phyloP scores from a whole-genome alignment of 92 coral and sea anemone genomes.

The Muricea muricata region DNA sequence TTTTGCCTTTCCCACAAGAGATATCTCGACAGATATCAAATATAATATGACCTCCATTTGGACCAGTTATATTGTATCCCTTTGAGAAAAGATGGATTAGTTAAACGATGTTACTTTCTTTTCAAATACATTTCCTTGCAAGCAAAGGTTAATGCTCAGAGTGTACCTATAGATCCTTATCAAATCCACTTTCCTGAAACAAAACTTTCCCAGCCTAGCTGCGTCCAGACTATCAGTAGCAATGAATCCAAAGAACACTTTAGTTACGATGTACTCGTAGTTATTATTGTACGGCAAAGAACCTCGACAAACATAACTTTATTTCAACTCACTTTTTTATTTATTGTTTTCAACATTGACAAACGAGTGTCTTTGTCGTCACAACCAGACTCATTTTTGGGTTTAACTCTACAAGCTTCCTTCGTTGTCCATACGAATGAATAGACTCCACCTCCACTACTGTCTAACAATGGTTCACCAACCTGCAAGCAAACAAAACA shows the following conservation, averaged over 20 bases:
- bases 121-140: too few species aligned
- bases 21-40: slow-evolving; percentile 24
- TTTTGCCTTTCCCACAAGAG: background rate
- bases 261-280: too few species aligned
- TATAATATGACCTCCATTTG: background rate
- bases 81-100: background rate
- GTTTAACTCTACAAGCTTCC: slow-evolving; percentile 77
- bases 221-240: too few species aligned
- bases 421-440: slow-evolving; percentile 83
- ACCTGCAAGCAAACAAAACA: slow-evolving; percentile 36
- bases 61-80: background rate
- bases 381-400: slow-evolving; percentile 64
- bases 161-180: too few species aligned
- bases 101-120: background rate
- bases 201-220: too few species aligned
- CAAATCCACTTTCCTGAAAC: too few species aligned
- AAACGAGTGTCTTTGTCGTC: slow-evolving; percentile 27
- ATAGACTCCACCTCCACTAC: slow-evolving; percentile 53
- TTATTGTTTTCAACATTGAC: background rate
- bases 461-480: slow-evolving; percentile 65
- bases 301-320: background rate
- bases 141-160: too few species aligned
- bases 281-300: too few species aligned
- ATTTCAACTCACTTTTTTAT: background rate
- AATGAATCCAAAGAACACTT: too few species aligned